phyloP scores from a whole-genome alignment of 2,888 invertebrate genomes.

The Stenodema calcarata region DNA sequence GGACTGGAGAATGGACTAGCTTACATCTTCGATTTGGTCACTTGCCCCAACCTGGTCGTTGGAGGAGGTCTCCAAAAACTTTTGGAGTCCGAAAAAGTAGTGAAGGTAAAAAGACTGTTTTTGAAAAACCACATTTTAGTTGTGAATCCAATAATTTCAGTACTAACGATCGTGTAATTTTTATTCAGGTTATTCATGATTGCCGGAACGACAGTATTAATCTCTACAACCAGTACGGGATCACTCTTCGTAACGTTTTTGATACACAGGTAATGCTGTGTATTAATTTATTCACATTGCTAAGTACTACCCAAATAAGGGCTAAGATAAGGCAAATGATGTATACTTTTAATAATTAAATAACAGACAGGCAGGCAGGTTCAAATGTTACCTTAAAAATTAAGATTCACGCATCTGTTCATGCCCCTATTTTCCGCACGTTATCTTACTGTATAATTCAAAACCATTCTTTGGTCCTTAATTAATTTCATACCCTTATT shows the following conservation, averaged over 20 bases:
- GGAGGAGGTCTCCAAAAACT: constrained; percentile 81
- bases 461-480: too few relatives aligned
- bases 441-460: too few relatives aligned
- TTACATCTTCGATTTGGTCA: constrained; percentile 86
- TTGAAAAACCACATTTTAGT: background rate
- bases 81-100: constrained; percentile 79
- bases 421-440: too few relatives aligned
- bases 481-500: too few relatives aligned
- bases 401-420: too few relatives aligned
- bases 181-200: constrained; percentile 79
- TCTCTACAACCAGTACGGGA: constrained; percentile 84
- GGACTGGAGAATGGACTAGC: constrained; percentile 83
- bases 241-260: constrained; percentile 83
- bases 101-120: constrained; percentile 71
- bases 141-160: too few relatives aligned
- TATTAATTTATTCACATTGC: constrained; percentile 49
- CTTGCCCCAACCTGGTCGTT: constrained; percentile 79
- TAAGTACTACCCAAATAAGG: background rate
- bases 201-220: constrained; percentile 90
- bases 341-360: too few relatives aligned
- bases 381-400: too few relatives aligned
- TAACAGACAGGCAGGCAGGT: too few relatives aligned
- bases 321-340: too few relatives aligned
- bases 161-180: background rate
- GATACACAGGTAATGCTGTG: constrained; percentile 75